Evolutionary conservation across 2,888 invertebrate genomes (phyloP), one percentile per base, ranked within the genome.

Genomic region (Dryobota labecula): DNA sequence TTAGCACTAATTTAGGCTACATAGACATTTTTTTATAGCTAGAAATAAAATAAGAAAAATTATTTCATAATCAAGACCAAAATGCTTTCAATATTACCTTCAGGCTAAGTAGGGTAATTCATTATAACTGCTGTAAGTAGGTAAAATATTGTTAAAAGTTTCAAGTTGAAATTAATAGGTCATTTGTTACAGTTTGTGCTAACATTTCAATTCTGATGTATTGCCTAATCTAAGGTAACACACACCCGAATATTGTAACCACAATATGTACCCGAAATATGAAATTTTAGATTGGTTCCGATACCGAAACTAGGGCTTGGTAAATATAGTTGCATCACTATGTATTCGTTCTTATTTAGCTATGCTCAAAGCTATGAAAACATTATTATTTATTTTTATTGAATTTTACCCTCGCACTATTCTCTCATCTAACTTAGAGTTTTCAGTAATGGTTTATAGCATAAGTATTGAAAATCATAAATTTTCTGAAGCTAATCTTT

Each of bases 241-340:
- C 18, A 51, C 45, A 53, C 45, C 78, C 75, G 9, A 78, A 64
- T 72, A 64, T 56, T 61, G 9, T 41, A 73, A 78, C 49, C 47
- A 43, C 73, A 78, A 54, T 8, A 6, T 41, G 53, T 54, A 36
- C 20, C 20, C 18, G 20, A 54, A 49, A 72, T 78, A 56, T 43
- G 18, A 33, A 15, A 77, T 69, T 66, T 45, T 20, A 36, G 41
- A 60, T 27, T 13, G 33, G n/a, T 36, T 5, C 18, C 18, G 45
- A 24, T 61, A 56, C n/a, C 73, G 38, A 75, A 49, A 75, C 30
- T 20, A 56, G n/a, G 33, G 18, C 20, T 18, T 18, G 8, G n/a
- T 61, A 45, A 61, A 49, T 49, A 47, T 45, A 33, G 7, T 68
- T 66, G 15, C 61, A 27, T 30, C 64, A 73, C 36, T 51, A 27